phyloP scores from a whole-genome alignment of 2,113 vertebrate species.

The Nothobranchius furzeri region DNA sequence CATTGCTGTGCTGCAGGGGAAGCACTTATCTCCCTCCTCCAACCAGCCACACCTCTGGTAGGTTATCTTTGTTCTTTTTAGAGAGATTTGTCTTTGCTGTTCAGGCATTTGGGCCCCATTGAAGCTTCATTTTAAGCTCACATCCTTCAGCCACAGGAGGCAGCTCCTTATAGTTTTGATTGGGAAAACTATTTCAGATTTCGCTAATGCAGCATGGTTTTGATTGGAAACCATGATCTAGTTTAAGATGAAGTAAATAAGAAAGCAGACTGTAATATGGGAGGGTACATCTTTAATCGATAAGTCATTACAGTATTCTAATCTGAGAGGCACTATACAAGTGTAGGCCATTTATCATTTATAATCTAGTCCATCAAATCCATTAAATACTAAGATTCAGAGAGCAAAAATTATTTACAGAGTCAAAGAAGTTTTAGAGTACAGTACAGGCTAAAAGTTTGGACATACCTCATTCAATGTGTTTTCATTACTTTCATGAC shows the following conservation, averaged over 20 bases:
- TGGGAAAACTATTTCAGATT: not conserved
- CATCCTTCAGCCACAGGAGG: not conserved
- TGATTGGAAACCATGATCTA: not conserved
- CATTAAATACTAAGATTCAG: too few species aligned
- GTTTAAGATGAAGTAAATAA: not conserved
- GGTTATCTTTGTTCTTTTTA: not conserved
- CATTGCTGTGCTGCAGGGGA: not conserved
- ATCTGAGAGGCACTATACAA: too few species aligned
- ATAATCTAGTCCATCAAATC: not conserved
- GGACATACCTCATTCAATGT: too few species aligned
- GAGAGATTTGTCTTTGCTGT: not conserved
- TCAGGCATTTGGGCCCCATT: not conserved
- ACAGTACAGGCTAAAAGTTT: too few species aligned
- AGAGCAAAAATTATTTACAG: too few species aligned
- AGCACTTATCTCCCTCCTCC: conserved; percentile 1
- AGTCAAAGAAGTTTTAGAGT: too few species aligned
- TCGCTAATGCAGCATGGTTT: not conserved
- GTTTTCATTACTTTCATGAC: too few species aligned
- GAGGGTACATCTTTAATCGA: not conserved
- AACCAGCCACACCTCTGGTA: not conserved
- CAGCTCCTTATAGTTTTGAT: not conserved
- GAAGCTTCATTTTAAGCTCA: not conserved
- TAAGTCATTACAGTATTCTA: not conserved
- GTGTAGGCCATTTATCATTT: too few species aligned
- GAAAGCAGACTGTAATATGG: not conserved